These are phyloP conservation scores for Nannoperca australis DNA, from an alignment of 2,797 vertebrate genomes.

Conservation along the genomic window DNA sequence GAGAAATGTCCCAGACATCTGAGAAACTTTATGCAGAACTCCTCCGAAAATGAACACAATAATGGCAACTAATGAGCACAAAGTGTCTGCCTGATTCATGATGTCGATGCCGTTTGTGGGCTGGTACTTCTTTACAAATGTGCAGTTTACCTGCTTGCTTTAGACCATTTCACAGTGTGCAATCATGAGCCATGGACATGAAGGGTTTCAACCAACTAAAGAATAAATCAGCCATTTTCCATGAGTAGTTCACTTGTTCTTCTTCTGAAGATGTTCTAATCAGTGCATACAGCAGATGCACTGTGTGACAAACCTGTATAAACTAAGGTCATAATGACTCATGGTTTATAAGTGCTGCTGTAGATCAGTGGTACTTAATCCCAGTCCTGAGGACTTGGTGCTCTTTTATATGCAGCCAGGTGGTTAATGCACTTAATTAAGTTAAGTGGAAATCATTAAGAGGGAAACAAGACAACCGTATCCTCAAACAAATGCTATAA, in stretches of 20 bases:
- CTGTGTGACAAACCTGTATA: slow-evolving; percentile 1
- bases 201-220: slow-evolving; percentile 6
- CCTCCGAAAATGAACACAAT: not conserved
- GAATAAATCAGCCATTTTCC: slow-evolving; percentile 2
- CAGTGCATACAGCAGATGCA: slow-evolving; percentile 3
- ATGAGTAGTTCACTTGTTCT: not conserved
- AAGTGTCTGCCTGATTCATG: not conserved
- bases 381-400: slow-evolving; percentile 11
- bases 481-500: slow-evolving; percentile 9
- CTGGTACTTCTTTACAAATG: not conserved
- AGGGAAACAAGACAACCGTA: slow-evolving; percentile 5
- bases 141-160: not conserved
- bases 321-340: slow-evolving; percentile 26
- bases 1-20: not conserved
- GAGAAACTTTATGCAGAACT: not conserved
- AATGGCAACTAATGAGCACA: not conserved
- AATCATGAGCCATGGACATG: not conserved
- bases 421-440: slow-evolving; percentile 42
- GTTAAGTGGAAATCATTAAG: slow-evolving; percentile 28
- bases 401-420: slow-evolving; percentile 28
- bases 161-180: not conserved
- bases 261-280: slow-evolving; percentile 11
- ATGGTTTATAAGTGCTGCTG: slow-evolving; percentile 22
- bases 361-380: slow-evolving; percentile 37
- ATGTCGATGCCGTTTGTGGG: not conserved